Evolutionary conservation across 1,140 invertebrate species (phyloP), one percentile per base, ranked within the genome.

Genomic region (Olivierus martensii): DNA sequence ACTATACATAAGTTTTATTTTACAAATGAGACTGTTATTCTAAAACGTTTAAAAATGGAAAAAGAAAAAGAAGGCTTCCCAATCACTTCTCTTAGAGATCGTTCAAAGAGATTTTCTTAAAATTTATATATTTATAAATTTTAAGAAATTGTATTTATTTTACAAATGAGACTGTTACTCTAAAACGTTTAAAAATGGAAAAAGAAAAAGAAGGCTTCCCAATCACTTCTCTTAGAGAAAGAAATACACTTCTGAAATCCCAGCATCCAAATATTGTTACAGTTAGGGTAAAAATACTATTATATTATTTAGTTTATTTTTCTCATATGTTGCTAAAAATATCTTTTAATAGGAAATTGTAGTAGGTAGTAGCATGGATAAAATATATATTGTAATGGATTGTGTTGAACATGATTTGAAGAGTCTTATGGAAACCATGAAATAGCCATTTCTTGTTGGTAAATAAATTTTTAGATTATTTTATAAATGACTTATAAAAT

Each of bases 351-450:
- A 73, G 53, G 96, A 99, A 73, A 98, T 99, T 59, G 96, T 99
- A 0, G 92, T 99, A 3, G 95, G 96, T 6, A 94, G 87, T 61
- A 99, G 97, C 63, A 98, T 99, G 88, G 94, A 99, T 68, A 98
- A 97, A 68, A 99, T 99, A 62, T 99, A 95, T 66, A 91, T 99
- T 59, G 95, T 98, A 0, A 99, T 99, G 96, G 96, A 99, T 67
- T 99, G 96, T 69, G 93, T 99, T 1, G 95, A 99, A 64, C 95
- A 99, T 64, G 95, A 99, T 68, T 72, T 99, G 3, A 99, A 99
- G 69, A 87, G 85, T 34, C 72, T 99, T 2, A 98, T 99, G 87
- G 92, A 98, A 70, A 93, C 88, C 0, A 95, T 99, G 89, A 92
- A 90, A 65, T 87, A 93, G 69, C 81, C 81, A 21, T 94, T 93